These are phyloP conservation scores for Andrena praecox DNA, from an alignment of 2,888 invertebrate species.

Conservation along the genomic window DNA sequence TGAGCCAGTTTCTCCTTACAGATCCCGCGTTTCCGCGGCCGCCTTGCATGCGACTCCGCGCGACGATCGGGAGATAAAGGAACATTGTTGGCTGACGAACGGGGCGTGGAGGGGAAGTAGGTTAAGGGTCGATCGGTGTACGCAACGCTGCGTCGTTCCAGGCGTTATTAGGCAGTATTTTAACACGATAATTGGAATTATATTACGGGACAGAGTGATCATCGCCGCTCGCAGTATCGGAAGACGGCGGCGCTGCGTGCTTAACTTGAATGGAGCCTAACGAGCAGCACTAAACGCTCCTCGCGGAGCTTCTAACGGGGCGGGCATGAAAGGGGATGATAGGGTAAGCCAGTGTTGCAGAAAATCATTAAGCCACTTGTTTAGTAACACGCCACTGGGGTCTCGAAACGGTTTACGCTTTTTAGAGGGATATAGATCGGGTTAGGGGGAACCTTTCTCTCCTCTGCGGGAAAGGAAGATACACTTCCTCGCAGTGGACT, in stretches of 20 bases:
- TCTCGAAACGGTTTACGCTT: not conserved
- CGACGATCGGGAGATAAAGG: conserved; percentile 20
- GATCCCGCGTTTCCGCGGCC: conserved; percentile 1
- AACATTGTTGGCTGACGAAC: conserved; percentile 10
- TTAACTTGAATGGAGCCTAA: not conserved
- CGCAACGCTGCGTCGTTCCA: too few species aligned
- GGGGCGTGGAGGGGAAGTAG: not conserved
- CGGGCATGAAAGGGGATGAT: not conserved
- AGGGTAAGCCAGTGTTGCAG: not conserved
- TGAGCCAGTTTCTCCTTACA: conserved; percentile 14
- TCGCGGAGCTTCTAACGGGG: too few species aligned
- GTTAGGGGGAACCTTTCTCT: not conserved
- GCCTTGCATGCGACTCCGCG: conserved; percentile 5
- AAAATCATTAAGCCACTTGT: conserved; percentile 19
- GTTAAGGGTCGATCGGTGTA: conserved; percentile 6
- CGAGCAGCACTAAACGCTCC: not conserved
- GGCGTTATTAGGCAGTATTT: not conserved
- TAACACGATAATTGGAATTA: not conserved
- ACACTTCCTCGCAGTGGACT: too few species aligned
- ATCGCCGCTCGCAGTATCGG: not conserved
- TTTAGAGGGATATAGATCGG: not conserved
- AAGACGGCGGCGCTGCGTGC: too few species aligned
- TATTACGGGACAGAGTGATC: not conserved
- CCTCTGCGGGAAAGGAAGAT: too few species aligned
- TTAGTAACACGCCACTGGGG: not conserved